Conservation (phyloP, 2,797 vertebrate species). For the Pagetopsis macropterus region DNA sequence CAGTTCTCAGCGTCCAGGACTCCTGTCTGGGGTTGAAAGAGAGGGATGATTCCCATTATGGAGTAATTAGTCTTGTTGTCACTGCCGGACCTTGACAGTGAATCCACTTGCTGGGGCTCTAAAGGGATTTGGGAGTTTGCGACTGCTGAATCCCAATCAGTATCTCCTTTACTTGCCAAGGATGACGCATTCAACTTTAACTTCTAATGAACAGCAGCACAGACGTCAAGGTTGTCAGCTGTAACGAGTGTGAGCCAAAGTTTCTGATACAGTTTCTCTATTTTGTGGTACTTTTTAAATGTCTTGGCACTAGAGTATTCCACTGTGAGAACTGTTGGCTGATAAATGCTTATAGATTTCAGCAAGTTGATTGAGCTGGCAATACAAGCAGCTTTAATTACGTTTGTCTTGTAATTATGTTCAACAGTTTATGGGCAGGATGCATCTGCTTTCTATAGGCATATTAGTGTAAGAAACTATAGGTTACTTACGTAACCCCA, state of each 20-base stretch:
- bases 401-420: slow-evolving; percentile 25
- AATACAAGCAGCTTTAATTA: slow-evolving; percentile 21
- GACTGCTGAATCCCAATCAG: slow-evolving; percentile 72
- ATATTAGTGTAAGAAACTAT: not conserved
- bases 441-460: slow-evolving; percentile 36
- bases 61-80: slow-evolving; percentile 82
- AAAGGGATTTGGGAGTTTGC: slow-evolving; percentile 68
- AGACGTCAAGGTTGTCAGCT: slow-evolving; percentile 19
- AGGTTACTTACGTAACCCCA: too few relatives aligned
- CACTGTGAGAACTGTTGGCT: not conserved
- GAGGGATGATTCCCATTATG: slow-evolving; percentile 77
- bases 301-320: slow-evolving; percentile 7
- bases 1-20: slow-evolving; percentile 57
- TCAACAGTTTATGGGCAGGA: slow-evolving; percentile 38
- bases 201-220: slow-evolving; percentile 29
- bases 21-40: slow-evolving; percentile 70
- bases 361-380: slow-evolving; percentile 13
- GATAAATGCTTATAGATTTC: slow-evolving; percentile 12
- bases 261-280: slow-evolving; percentile 26
- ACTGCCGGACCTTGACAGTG: slow-evolving; percentile 75
- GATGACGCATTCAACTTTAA: slow-evolving; percentile 44
- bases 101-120: slow-evolving; percentile 70
- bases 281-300: not conserved
- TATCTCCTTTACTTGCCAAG: slow-evolving; percentile 53
- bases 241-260: not conserved